phyloP scores from a whole-genome alignment of 1,140 invertebrate genomes.

The Euborellia annulipes region DNA sequence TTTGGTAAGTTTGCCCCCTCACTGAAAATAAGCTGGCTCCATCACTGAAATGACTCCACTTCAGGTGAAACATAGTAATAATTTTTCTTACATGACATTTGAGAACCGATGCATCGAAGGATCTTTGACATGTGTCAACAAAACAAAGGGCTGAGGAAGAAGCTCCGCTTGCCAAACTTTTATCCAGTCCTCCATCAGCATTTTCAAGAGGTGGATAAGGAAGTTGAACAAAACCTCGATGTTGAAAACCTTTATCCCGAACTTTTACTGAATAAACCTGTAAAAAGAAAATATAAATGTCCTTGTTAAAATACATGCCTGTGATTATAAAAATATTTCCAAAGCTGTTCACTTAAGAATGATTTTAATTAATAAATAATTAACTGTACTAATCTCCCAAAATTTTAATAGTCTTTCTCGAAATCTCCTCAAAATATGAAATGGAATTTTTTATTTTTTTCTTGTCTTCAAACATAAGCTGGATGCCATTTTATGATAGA shows the following conservation, averaged over 20 bases:
- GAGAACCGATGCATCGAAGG: constrained; percentile 36
- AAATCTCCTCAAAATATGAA: no score
- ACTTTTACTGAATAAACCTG: constrained; percentile 56
- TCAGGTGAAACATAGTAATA: not conserved
- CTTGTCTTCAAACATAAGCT: no score
- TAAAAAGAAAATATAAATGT: constrained; percentile 9
- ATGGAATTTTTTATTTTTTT: no score
- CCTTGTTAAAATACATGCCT: not conserved
- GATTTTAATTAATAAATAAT: no score
- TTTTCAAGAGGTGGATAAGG: constrained; percentile 34
- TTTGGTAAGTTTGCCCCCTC: no score
- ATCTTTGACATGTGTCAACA: constrained; percentile 44
- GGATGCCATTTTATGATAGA: no score
- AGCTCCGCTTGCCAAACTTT: constrained; percentile 27
- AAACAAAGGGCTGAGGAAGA: constrained; percentile 45
- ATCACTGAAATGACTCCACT: no score
- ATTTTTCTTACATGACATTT: constrained; percentile 35
- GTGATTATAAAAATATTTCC: no score
- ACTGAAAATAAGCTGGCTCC: no score
- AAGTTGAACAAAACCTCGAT: constrained; percentile 58
- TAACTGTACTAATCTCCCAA: no score
- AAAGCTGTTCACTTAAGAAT: no score
- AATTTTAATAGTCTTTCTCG: no score
- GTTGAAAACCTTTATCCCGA: constrained; percentile 49
- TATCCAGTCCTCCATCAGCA: constrained; percentile 29